phyloP scores from a whole-genome alignment of 2,113 vertebrate genomes.

The Phrynosoma platyrhinos region DNA sequence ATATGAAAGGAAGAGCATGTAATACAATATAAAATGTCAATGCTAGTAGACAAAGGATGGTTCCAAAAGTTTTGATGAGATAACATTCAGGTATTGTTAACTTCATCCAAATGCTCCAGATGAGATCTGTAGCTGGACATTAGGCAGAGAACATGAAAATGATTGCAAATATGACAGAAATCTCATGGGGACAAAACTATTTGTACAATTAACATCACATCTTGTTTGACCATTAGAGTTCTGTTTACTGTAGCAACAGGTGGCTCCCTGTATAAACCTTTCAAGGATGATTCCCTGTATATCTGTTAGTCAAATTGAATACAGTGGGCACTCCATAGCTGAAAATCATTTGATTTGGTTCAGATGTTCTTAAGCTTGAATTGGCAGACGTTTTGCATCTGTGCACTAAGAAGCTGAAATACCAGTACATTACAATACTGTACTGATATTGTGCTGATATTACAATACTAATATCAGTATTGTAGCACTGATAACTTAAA shows the following conservation, averaged over 20 bases:
- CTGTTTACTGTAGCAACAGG: background rate
- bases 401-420: background rate
- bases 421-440: too few relatives aligned
- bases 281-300: background rate
- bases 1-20: background rate
- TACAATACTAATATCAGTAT: background rate
- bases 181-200: too few relatives aligned
- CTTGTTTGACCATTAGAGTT: background rate
- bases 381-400: conserved; percentile 2
- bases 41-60: background rate
- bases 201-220: background rate
- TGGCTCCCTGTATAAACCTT: background rate
- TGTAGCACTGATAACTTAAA: background rate
- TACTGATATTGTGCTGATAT: too few relatives aligned
- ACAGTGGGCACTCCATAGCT: background rate
- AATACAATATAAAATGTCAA: background rate
- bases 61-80: background rate
- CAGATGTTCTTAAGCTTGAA: conserved; percentile 6
- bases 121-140: background rate
- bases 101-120: background rate
- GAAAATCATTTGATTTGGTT: conserved; percentile 16
- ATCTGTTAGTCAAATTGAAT: background rate
- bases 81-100: background rate
- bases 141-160: background rate
- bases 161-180: background rate